These are phyloP conservation scores for Dryocosmus kuriphilus DNA, from an alignment of 2,888 invertebrate genomes.

Conservation along the genomic window DNA sequence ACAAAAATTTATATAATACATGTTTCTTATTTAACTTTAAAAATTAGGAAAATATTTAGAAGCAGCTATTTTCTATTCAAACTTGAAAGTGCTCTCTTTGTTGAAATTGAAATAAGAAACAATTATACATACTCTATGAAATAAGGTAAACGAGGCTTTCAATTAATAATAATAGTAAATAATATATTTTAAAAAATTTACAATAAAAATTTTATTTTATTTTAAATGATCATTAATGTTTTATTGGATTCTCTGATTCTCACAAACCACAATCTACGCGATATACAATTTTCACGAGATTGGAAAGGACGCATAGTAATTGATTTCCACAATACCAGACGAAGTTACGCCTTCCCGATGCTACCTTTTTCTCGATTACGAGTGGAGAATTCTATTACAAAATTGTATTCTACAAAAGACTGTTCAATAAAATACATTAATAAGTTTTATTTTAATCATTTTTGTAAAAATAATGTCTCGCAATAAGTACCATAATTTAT, in stretches of 20 bases:
- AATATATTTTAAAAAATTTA: no score
- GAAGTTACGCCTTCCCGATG: conserved; percentile 54
- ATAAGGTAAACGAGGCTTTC: no score
- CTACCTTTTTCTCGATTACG: conserved; percentile 63
- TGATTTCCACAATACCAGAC: conserved; percentile 57
- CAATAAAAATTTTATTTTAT: no score
- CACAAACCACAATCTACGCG: conserved; percentile 34
- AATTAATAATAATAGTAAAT: no score
- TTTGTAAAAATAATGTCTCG: no score
- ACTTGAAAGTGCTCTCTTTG: neutral
- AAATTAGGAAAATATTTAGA: neutral
- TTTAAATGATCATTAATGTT: conserved; percentile 17
- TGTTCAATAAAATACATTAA: neutral
- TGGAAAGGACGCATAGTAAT: conserved; percentile 57
- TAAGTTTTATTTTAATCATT: no score
- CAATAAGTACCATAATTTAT: no score
- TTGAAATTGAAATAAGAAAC: conserved; percentile 38
- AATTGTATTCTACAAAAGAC: conserved; percentile 11
- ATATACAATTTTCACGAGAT: conserved; percentile 61
- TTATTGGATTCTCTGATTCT: conserved; percentile 30
- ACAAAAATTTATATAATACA: no score
- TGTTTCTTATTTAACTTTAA: neutral
- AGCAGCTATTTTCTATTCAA: neutral
- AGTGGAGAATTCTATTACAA: conserved; percentile 69
- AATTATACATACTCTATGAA: no score